Percentiles rank a stretch among this genome's conserved stretches.
Conservation (phyloP, 2,113 vertebrate species). For the Salvelinus fontinalis region DNA sequence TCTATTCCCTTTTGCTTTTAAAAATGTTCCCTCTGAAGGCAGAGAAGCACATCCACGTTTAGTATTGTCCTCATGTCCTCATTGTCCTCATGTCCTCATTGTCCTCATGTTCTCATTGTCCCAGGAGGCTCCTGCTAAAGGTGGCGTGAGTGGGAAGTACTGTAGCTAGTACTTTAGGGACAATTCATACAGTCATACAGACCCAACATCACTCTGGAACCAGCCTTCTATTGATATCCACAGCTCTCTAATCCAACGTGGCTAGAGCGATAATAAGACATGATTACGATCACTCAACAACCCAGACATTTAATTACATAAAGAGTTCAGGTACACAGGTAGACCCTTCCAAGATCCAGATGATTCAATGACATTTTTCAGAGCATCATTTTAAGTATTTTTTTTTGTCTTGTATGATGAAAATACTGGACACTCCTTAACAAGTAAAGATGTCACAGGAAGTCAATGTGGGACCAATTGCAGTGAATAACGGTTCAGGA, state of each 20-base stretch:
- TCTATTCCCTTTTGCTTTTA: conserved; percentile 61
- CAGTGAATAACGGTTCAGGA: conserved; percentile 20
- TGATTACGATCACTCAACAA: conserved; percentile 36
- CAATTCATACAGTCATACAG: conserved; percentile 37
- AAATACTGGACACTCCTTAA: conserved; percentile 30
- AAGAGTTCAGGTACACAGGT: conserved; percentile 39
- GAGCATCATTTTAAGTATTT: conserved; percentile 27
- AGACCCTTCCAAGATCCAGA: conserved; percentile 50
- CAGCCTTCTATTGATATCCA: too few species aligned
- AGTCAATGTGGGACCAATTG: conserved; percentile 24
- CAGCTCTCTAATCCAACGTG: too few species aligned
- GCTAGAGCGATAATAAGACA: conserved; percentile 12
- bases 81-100: conserved; percentile 29
- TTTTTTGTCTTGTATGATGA: not conserved
- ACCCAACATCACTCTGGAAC: not conserved
- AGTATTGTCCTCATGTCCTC: not conserved
- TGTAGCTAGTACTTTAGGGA: conserved; percentile 22
- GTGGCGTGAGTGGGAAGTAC: not conserved
- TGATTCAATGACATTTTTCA: conserved; percentile 31
- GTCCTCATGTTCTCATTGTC: conserved; percentile 41
- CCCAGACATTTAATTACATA: conserved; percentile 42
- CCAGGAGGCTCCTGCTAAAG: conserved; percentile 41
- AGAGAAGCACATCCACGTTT: conserved; percentile 34
- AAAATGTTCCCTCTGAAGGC: conserved; percentile 25
- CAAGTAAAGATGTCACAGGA: conserved; percentile 6